Evolutionary conservation across 2,113 vertebrate genomes (phyloP).

Genomic region (Mixornis gularis): DNA sequence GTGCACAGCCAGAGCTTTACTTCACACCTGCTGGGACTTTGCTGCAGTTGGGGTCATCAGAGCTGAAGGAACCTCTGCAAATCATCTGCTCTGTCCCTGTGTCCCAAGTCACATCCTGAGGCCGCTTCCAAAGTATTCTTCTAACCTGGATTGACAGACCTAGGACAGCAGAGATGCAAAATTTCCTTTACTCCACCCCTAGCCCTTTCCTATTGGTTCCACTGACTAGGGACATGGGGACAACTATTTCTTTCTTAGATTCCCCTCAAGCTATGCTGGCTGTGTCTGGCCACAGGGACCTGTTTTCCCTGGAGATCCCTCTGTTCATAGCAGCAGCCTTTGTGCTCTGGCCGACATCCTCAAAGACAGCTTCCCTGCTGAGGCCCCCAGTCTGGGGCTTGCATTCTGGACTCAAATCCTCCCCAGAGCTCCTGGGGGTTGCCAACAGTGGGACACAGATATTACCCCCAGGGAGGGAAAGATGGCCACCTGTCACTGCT

Average conservation of each 20-base stretch:
- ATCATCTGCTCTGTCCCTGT: neutral
- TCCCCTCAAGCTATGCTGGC: neutral
- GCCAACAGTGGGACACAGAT: rapidly evolving
- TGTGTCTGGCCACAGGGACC: neutral
- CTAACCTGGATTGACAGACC: neutral
- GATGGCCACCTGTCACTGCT: neutral
- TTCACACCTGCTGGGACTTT: neutral
- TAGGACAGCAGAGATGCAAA: neutral
- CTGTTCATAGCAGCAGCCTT: neutral
- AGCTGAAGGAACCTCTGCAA: neutral
- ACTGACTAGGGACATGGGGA: neutral
- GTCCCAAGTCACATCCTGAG: neutral
- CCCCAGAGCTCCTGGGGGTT: neutral
- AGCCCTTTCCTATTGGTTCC: neutral
- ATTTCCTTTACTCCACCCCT: neutral
- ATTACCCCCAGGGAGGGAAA: neutral
- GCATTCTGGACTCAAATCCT: neutral
- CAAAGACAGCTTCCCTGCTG: neutral
- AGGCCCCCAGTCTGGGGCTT: neutral
- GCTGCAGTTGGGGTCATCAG: neutral
- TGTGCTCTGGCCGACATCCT: neutral
- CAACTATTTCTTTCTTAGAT: neutral
- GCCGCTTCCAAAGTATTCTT: neutral
- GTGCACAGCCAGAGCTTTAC: rapidly evolving
- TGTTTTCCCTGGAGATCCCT: neutral